Evolutionary conservation across 2,888 invertebrate species (phyloP).

Genomic region (Cheilosia soror): DNA sequence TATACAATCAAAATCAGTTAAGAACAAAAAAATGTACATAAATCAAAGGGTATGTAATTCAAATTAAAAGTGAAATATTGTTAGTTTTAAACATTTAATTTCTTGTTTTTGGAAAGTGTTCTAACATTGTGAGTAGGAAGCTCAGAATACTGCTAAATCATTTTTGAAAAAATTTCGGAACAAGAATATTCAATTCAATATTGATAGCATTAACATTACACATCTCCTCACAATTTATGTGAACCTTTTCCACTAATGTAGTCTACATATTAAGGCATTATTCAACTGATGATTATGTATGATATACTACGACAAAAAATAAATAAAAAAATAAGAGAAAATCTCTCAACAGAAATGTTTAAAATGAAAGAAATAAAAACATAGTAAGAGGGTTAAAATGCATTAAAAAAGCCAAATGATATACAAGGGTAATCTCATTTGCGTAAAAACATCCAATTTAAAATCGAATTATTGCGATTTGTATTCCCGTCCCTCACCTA

Average conservation of each 20-base stretch:
- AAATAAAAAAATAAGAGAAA: conserved; percentile 4
- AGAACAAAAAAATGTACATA: conserved; percentile 4
- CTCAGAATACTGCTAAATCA: not conserved
- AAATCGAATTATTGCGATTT: conserved; percentile 61
- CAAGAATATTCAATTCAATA: not conserved
- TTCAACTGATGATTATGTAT: conserved; percentile 43
- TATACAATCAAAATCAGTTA: conserved; percentile 17
- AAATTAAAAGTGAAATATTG: conserved; percentile 12
- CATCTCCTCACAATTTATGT: conserved; percentile 8
- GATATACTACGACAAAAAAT: conserved; percentile 39
- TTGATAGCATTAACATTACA: not conserved
- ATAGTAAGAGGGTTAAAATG: conserved; percentile 61
- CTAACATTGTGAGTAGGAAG: conserved; percentile 20
- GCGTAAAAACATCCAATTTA: conserved; percentile 68
- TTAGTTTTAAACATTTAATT: conserved; percentile 13
- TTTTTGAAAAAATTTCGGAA: not conserved
- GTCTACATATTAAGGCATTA: conserved; percentile 37
- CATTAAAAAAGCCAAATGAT: conserved; percentile 67
- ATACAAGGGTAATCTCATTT: conserved; percentile 63
- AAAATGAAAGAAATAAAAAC: conserved; percentile 49
- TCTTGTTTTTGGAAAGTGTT: conserved; percentile 19
- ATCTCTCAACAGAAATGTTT: conserved; percentile 18
- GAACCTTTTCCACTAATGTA: conserved; percentile 25
- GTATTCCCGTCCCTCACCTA: conserved; percentile 84
- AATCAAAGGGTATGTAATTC: conserved; percentile 3